Base-by-base conservation (phyloP, 1,140 invertebrate genomes). In the Megathymus violae region DNA sequence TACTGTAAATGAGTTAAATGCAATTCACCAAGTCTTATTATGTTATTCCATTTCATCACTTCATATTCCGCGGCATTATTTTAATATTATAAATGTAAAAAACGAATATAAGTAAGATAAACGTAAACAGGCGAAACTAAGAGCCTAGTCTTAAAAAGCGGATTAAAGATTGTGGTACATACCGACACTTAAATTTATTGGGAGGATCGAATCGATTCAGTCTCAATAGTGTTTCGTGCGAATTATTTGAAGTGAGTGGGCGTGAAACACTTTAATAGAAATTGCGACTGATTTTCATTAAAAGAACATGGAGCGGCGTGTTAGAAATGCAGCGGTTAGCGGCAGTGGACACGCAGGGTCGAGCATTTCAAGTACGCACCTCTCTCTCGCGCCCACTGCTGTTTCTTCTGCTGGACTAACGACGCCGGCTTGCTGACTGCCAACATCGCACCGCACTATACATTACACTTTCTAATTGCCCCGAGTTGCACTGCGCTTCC, bases 351-450 rank as follows among this genome's bases (percentile, higher is more conserved):
- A 10, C 25, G 62, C 56, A 41, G 16, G 11, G 34, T 43, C 43
- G 52, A 58, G 38, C 51, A n/a, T n/a, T 22, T 22, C 2, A 22
- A 63, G 40, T 80, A 85, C 83, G 69, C 91, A 95, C 95, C 95
- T 93, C 93, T 93, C 91, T 96, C 95, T 79, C 91, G 92, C 52
- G 94, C 95, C 95, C 95, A 96, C 91, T 96, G 95, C 62, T 94
- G 89, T 83, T 93, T 94, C 82, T 96, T 96, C 82, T 94, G 93
- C 85, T 96, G 94, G 62, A 96, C 85, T 67, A 96, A 86, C 43
- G 94, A 94, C 41, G 92, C 88, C 64, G 84, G 72, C 86, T 92
- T 83, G 85, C 85, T 82, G 74, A 90, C 85, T 59, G 86, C 82
- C 85, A 90, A 78, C 88, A 90, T 89, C 79, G 86, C 86, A 84